phyloP scores from a whole-genome alignment of 2,113 vertebrate genomes.

The Murina feae region DNA sequence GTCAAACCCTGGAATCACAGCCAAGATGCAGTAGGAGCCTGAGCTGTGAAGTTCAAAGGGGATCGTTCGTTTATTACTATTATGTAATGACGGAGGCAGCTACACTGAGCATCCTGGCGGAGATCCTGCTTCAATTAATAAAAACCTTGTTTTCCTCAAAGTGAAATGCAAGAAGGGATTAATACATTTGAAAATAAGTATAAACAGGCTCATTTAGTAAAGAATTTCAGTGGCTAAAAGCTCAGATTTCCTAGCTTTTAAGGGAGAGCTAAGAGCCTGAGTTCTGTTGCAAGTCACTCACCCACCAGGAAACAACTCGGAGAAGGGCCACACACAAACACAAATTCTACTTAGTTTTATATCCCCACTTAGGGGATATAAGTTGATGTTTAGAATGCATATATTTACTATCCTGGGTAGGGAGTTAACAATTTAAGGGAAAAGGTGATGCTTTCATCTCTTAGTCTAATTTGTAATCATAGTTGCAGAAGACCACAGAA shows the following conservation, averaged over 20 bases:
- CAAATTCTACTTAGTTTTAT: neutral
- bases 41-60: neutral
- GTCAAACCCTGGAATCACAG: neutral
- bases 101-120: neutral
- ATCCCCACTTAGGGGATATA: neutral
- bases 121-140: slow-evolving; percentile 37
- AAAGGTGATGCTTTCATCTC: neutral
- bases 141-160: slow-evolving; percentile 55
- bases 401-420: neutral
- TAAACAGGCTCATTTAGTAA: slow-evolving; percentile 7
- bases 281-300: neutral
- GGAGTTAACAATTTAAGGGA: neutral
- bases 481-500: neutral
- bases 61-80: slow-evolving; percentile 10
- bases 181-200: slow-evolving; percentile 34
- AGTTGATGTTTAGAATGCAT: neutral
- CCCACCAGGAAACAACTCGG: neutral
- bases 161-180: neutral
- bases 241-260: neutral
- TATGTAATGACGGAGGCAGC: neutral
- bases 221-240: neutral
- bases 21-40: slow-evolving; percentile 28
- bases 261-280: neutral
- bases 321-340: neutral
- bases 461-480: neutral